Base-by-base conservation (phyloP, 2,888 invertebrate species). In the Galerucella nymphaeae region DNA sequence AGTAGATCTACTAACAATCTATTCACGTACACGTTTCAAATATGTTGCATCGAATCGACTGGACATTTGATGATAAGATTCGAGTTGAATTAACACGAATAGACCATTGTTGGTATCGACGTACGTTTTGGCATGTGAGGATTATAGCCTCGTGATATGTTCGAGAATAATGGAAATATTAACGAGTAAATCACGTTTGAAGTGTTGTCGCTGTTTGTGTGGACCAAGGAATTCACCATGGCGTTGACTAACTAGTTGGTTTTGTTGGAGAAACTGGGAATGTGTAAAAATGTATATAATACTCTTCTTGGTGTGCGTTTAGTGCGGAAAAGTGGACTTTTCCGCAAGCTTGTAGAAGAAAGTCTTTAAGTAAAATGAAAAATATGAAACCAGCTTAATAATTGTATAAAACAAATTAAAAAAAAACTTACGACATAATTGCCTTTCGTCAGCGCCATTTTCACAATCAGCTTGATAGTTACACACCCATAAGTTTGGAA, bases 391-490 rank as follows among this genome's bases (percentile, higher is more conserved):
- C 30, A 6, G 30, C 6, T 6, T 30, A 30, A 0, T 30, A 30
- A 6, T 30, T 30, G 30, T 6, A 6, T 30, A 30, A 30, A 30
- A 30, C 30, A 41, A 61, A 61, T 41, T 41, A 38, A 59, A 59
- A 41, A 58, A 20, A 45, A 88, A 94, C 96, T 95, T 90, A 96
- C 96, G 93, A 87, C 96, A 97, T 72, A 93, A 90, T 85, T 96
- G 95, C 86, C 94, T 93, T 87, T 97, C 96, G 85, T 97, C 95
- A 87, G 96, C 96, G 64, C 94, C 96, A 84, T 93, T 95, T 79
- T 96, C 95, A 88, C 97, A 97, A 89, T 97, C 97, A 85, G 93
- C 93, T 85, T 96, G 95, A 87, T 96, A 96, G 89, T 98, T 96
- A 90, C 97, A 98, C 80, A 96, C 95, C 92, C 93, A 92, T 79